These are phyloP conservation scores for Adoxophyes honmai DNA, from an alignment of 1,140 invertebrate species.

Conservation along the genomic window DNA sequence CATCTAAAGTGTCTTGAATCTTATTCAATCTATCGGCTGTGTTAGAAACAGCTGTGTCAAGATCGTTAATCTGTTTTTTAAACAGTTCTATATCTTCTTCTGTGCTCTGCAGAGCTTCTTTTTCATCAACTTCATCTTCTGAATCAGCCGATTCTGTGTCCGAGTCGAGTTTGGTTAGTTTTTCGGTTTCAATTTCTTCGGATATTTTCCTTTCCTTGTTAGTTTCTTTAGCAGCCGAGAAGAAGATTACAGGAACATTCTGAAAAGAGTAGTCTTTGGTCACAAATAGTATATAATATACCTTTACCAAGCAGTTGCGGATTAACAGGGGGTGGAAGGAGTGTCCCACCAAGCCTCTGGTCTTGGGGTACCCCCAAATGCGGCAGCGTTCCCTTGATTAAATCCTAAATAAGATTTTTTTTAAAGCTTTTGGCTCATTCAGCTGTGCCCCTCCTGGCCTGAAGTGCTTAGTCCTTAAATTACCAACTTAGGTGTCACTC, in stretches of 20 bases:
- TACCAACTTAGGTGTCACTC: too few relatives aligned
- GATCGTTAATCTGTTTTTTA: conserved; percentile 52
- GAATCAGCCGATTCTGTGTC: conserved; percentile 47
- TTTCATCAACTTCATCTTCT: conserved; percentile 36
- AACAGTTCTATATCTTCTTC: conserved; percentile 68
- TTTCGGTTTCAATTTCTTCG: conserved; percentile 40
- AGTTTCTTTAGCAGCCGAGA: conserved; percentile 76
- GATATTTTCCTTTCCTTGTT: conserved; percentile 68
- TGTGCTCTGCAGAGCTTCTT: conserved; percentile 55
- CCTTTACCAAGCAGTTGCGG: too few relatives aligned
- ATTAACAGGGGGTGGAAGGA: too few relatives aligned
- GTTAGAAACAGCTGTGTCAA: conserved; percentile 61
- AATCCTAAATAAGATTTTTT: too few relatives aligned
- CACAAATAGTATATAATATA: too few relatives aligned
- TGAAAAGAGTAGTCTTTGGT: conserved; percentile 29
- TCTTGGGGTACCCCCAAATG: too few relatives aligned
- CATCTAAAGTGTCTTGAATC: conserved; percentile 72
- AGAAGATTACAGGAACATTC: conserved; percentile 63
- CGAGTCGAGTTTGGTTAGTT: conserved; percentile 35
- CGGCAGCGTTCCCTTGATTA: too few relatives aligned
- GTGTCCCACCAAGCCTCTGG: too few relatives aligned
- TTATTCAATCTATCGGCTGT: conserved; percentile 73
- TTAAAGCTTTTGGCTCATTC: too few relatives aligned
- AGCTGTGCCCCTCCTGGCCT: too few relatives aligned
- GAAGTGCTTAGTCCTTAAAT: too few relatives aligned